Conservation (phyloP, 1,140 invertebrate genomes). For the Heliconius hermathena region DNA sequence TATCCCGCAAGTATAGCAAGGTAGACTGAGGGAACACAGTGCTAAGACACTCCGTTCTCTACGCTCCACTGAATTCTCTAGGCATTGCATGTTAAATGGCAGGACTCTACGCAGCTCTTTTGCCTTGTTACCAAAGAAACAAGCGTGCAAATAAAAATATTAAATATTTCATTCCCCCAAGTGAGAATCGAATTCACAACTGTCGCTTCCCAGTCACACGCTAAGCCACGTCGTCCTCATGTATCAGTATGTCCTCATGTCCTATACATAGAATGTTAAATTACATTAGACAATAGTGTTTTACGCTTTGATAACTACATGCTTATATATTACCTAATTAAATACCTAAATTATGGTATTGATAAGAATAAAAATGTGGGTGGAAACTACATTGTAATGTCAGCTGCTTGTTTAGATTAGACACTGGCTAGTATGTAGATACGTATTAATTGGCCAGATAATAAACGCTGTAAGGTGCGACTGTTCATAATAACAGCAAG, state of each 20-base stretch:
- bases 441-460: conserved; percentile 22
- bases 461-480: background rate
- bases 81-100: no score
- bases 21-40: no score
- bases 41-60: no score
- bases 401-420: conserved; percentile 27
- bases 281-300: background rate
- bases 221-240: no score
- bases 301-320: conserved; percentile 11
- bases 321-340: conserved; percentile 7
- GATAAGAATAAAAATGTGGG: conserved; percentile 42
- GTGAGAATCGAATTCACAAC: no score
- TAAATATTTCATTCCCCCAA: no score
- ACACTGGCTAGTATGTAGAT: conserved; percentile 16
- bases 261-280: background rate
- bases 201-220: no score
- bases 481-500: background rate
- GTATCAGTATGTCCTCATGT: background rate
- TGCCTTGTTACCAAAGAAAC: no score
- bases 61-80: no score
- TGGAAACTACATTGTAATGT: conserved; percentile 28
- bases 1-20: no score
- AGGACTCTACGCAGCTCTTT: no score
- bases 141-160: no score
- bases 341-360: conserved; percentile 39